Conservation (phyloP, 1,140 invertebrate genomes). For the Chrysomallon squamiferum region DNA sequence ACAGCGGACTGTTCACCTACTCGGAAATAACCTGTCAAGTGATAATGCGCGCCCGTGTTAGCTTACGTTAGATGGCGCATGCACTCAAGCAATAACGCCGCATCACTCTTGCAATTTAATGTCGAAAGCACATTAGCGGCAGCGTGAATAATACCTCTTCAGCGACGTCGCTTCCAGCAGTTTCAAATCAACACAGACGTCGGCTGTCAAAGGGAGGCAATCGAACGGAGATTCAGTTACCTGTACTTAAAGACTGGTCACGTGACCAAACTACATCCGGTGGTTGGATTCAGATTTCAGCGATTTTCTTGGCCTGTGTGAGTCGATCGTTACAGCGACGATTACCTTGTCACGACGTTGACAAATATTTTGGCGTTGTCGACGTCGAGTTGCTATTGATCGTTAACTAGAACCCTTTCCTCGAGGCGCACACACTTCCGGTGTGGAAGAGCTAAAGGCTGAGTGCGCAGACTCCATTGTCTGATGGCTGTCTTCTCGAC, state of each 20-base stretch:
- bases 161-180: no score
- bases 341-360: constrained; percentile 21
- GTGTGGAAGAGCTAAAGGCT: not conserved
- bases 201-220: no score
- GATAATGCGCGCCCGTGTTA: constrained; percentile 13
- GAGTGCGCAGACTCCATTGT: not conserved
- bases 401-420: constrained; percentile 4
- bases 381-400: constrained; percentile 12
- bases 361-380: constrained; percentile 27
- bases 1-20: not conserved
- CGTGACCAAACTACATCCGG: constrained; percentile 22
- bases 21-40: constrained; percentile 21
- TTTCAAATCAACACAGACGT: no score
- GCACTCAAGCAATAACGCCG: constrained; percentile 10
- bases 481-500: no score
- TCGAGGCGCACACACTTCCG: constrained; percentile 3
- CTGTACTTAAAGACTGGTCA: constrained; percentile 4
- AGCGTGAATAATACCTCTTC: not conserved
- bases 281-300: constrained; percentile 15
- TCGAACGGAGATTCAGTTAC: no score
- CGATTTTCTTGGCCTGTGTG: constrained; percentile 9
- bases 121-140: constrained; percentile 20
- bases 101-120: constrained; percentile 12
- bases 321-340: constrained; percentile 13
- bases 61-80: constrained; percentile 11